A percentile compares a stretch with the other conserved stretches of the same genome.
Conservation (phyloP, 2,888 invertebrate species). For the Volucella zonaria region DNA sequence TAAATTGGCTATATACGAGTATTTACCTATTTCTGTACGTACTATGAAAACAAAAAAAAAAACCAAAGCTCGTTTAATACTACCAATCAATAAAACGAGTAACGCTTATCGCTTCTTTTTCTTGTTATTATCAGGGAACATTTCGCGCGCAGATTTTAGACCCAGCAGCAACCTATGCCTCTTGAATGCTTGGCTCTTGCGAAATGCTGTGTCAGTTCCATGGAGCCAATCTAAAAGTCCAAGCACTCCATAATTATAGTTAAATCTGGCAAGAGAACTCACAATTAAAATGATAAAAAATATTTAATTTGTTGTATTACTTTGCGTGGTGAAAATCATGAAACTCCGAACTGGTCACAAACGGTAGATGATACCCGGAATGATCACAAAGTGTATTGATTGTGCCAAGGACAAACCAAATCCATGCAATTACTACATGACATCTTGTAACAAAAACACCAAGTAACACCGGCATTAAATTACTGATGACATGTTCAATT, state of each 20-base stretch:
- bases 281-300: no score
- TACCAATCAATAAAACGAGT: neutral
- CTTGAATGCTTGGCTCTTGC: slow-evolving; percentile 39
- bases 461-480: slow-evolving; percentile 88
- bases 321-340: slow-evolving; percentile 94
- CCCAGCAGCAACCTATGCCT: slow-evolving; percentile 31
- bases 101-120: slow-evolving; percentile 6
- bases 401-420: slow-evolving; percentile 89
- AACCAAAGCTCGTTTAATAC: neutral
- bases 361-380: slow-evolving; percentile 92
- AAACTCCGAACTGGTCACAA: slow-evolving; percentile 91
- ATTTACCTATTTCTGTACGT: no score
- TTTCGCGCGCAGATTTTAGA: slow-evolving; percentile 31
- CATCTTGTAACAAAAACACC: slow-evolving; percentile 88
- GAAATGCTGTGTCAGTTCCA: slow-evolving; percentile 44
- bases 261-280: slow-evolving; percentile 25
- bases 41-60: no score
- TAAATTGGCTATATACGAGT: no score
- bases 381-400: slow-evolving; percentile 90
- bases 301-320: slow-evolving; percentile 79
- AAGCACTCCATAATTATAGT: slow-evolving; percentile 42
- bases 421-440: slow-evolving; percentile 88
- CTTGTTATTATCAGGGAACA: slow-evolving; percentile 15
- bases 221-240: slow-evolving; percentile 55
- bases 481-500: slow-evolving; percentile 88